phyloP scores from a whole-genome alignment of 2,888 invertebrate genomes.

The Pristionchus japonicus region DNA sequence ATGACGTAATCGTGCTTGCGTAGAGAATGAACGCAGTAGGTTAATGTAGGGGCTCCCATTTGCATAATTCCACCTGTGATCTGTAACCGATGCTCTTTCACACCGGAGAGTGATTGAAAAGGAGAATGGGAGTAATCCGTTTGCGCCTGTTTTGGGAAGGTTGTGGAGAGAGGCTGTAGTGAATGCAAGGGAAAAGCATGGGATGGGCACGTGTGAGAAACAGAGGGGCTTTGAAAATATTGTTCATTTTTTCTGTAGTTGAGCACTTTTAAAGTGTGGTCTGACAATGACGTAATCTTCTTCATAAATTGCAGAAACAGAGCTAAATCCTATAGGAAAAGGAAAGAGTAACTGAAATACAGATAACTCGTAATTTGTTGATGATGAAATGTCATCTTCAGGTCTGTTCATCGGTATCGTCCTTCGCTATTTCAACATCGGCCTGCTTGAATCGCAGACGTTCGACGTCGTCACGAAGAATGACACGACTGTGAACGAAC shows the following conservation, averaged over 20 bases:
- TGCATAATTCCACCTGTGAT: slow-evolving; percentile 19
- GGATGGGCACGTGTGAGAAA: not conserved
- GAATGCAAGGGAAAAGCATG: not conserved
- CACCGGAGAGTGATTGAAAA: not conserved
- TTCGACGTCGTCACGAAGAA: slow-evolving; percentile 66
- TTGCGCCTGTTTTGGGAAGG: not conserved
- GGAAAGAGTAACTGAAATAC: not conserved
- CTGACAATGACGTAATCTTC: not conserved
- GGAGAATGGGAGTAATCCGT: not conserved
- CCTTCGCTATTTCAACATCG: slow-evolving; percentile 67
- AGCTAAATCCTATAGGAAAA: not conserved
- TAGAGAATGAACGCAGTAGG: not conserved
- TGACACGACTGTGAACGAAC: slow-evolving; percentile 60
- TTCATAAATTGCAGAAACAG: not conserved
- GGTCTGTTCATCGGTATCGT: slow-evolving; percentile 69
- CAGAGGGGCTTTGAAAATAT: not conserved
- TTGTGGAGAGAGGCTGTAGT: not conserved
- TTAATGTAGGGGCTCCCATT: not conserved
- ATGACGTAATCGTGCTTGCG: not conserved
- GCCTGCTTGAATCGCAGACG: slow-evolving; percentile 65
- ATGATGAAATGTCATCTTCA: slow-evolving; percentile 48
- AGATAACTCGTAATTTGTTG: not conserved
- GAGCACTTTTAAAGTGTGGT: not conserved
- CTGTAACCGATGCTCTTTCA: not conserved
- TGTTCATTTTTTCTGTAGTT: too few species aligned